Base-by-base conservation (phyloP, 2,113 vertebrate species). In the Forbesichthys papilliferus region DNA sequence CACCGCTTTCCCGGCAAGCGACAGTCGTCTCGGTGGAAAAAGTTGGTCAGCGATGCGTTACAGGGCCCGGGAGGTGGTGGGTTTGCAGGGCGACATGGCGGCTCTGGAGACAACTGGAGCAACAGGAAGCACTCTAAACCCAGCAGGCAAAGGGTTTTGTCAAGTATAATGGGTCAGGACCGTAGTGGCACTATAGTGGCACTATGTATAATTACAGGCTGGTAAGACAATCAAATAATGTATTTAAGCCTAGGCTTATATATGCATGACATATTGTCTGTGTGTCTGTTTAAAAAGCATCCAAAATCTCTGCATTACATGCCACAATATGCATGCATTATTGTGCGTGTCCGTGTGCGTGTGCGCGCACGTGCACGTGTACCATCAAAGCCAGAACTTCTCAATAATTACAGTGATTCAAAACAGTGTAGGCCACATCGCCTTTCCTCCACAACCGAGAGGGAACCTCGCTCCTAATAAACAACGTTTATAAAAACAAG, bases 21-120 rank as follows among this genome's bases (percentile, higher is more conserved):
- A 90, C 86, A 83, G 84, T 87, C 84, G 60, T 80, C 81, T 64
- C 5, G 20, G 57, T 88, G 90, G 90, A 91, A 91, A 91, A 89
- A 75, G 69, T 64, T 0, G 60, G 86, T 90, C 87, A 91, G 48
- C 9, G 62, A 71, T 75, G 80, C 68, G 86, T 85, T 88, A 42
- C 36, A 79, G 82, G 75, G 78, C n/a, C 48, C 51, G 52, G 80
- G 76, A 85, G 71, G 79, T 79, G 88, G 87, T 89, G 78, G 83
- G 66, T 77, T 69, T 77, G 79, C 90, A 91, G 88, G 77, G 27
- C 36, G 73, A 82, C 57, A 48, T 53, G n/a, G 69, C 18, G 77
- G 69, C 71, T 73, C 60, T 79, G 75, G 71, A 80, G 75, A 61
- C 68, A 70, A 27, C 27, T 27, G 27, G 75, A 73, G 55, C 20